These are phyloP conservation scores for Chlorops oryzae DNA, from an alignment of 1,140 invertebrate species.

Conservation along the genomic window DNA sequence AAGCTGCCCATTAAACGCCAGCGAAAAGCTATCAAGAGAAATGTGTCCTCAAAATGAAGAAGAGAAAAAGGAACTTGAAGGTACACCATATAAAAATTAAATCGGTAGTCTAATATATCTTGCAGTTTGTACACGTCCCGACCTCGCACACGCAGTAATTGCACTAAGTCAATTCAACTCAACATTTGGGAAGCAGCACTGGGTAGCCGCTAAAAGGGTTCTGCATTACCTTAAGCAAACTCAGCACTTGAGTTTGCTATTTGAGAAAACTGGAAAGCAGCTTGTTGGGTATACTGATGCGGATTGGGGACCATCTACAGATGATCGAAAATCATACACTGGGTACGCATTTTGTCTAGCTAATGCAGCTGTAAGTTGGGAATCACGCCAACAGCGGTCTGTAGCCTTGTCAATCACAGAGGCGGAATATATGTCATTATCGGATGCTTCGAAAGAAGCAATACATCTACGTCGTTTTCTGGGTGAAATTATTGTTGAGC, in stretches of 20 bases:
- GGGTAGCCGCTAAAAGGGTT: no score
- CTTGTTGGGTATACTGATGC: background rate
- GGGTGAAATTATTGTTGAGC: constrained; percentile 4
- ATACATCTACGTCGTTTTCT: constrained; percentile 17
- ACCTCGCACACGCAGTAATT: constrained; percentile 48
- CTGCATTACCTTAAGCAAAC: no score
- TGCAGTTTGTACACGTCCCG: constrained; percentile 38
- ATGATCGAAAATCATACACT: constrained; percentile 5
- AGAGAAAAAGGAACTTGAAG: constrained; percentile 1
- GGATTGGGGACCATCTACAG: background rate
- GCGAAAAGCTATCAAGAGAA: background rate
- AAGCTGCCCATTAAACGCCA: background rate
- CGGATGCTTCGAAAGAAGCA: constrained; percentile 22
- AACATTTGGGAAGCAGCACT: constrained; percentile 33
- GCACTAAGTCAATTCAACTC: constrained; percentile 48
- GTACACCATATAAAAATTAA: constrained; percentile 14
- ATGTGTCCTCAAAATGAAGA: background rate
- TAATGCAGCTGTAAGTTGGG: constrained; percentile 43
- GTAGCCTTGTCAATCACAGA: constrained; percentile 38
- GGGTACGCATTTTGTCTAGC: constrained; percentile 19
- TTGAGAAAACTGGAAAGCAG: constrained; percentile 6
- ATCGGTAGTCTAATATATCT: constrained; percentile 19
- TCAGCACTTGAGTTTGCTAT: no score
- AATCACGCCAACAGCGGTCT: constrained; percentile 39
- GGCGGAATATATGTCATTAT: constrained; percentile 44